Evolutionary conservation across 2,113 vertebrate species (phyloP), one percentile per base, ranked within the genome.

Genomic region (Bostrychus sinensis): DNA sequence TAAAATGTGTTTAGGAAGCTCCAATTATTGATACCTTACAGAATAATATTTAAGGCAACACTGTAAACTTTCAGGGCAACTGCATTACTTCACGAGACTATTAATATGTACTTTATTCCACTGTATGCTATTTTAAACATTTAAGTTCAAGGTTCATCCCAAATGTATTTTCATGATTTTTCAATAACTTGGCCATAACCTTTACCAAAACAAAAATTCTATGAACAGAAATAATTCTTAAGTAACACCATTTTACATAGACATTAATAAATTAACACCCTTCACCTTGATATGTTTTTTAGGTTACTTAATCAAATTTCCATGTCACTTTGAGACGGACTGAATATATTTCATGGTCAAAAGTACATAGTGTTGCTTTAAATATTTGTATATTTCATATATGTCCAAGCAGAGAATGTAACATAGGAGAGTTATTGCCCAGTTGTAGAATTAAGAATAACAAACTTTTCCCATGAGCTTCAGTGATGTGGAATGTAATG

Each of bases 1-100:
- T 68, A 78, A 76, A 74, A 69, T 63, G 70, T 72, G 64, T 63
- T 64, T 26, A 57, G 56, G 60, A 80, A 77, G 51, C 56, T 79
- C 66, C 22, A 38, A 17, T 62, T 56, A 60, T 16, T 60, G 13
- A 37, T 38, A 20, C 17, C 71, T 50, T 11, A 34, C 30, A 65
- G 13, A 39, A n/a, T 48, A 34, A 34, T 34, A 19, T 22, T 45
- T 23, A 5, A 23, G 23, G 4, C 43, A 48, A 48, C 45, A 48
- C 11, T 48, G 6, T 25, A 14, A 14, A 7, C 5, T 48, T 4
- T n/a, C n/a, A n/a, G n/a, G n/a, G n/a, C n/a, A n/a, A n/a, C n/a
- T n/a, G n/a, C n/a, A n/a, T n/a, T 20, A 48, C 14, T 25, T 14
- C 22, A 25, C 5, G 10, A 46, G 7, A 43, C 1, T 11, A 4